Base-by-base conservation (phyloP, 1,140 invertebrate species). In the Drosophila busckii region DNA sequence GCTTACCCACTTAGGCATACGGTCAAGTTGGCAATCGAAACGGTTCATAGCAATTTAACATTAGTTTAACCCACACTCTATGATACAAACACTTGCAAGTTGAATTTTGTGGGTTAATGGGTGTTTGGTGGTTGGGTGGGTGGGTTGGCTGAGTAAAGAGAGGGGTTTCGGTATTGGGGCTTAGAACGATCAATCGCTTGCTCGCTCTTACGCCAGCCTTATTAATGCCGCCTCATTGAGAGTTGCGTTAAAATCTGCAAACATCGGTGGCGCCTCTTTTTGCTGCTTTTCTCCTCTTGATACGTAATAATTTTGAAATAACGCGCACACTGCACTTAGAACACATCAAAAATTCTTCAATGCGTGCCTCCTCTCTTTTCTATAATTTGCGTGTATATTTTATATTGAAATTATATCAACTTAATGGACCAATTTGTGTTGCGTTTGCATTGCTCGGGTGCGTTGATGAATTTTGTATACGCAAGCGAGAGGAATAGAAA, bases 341-440 rank as follows among this genome's bases (percentile, higher is more conserved):
- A 45, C 58, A 62, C 58, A 62, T 67, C 46, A 64, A 68, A 63
- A 65, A 41, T 42, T 15, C n/a, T 40, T 8, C 5, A 7, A 5
- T 8, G n/a, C n/a, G n/a, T n/a, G n/a, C n/a, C n/a, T n/a, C n/a
- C n/a, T n/a, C n/a, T n/a, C n/a, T n/a, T 10, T 38, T 23, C 20
- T 9, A 40, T 35, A 46, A 32, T 2, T 32, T 22, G 15, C 12
- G 8, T 22, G 3, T 37, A 20, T 38, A 35, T 35, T 19, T 20
- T 5, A 9, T 12, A 8, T 20, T 10, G 17, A 35, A 6, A 35
- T 35, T 56, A 38, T 48, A 19, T 42, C 37, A 23, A 19, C 20
- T 31, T 12, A 16, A 54, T 49, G 49, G n/a, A n/a, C 25, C 8
- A 44, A 50, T 50, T 56, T 44, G 19, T 50, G 6, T 15, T 34